Evolutionary conservation across 2,888 invertebrate genomes (phyloP), one percentile per base, ranked within the genome.

Genomic region (Argyra leucocephala): DNA sequence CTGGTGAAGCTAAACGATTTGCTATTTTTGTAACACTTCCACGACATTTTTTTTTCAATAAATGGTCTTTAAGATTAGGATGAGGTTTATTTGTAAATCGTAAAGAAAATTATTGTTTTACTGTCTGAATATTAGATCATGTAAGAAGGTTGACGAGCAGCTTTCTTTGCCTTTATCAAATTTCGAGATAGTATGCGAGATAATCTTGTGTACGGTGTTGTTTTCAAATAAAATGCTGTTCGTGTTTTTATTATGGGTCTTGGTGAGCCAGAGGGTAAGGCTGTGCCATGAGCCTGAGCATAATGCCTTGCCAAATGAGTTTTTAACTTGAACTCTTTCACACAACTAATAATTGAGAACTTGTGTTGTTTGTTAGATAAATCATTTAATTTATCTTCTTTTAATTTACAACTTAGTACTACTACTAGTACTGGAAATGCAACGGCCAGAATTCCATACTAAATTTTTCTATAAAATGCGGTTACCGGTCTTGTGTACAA

Each of bases 241-340:
- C 96, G 87, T 64, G 96, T 96, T 83, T 96, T 96, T 94, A 96
- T 94, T 61, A 96, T 93, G 64, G 96, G 96, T 66, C 95, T 85
- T 67, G 95, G 90, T 62, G 90, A 89, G 69, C 88, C 87, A 18
- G 88, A 83, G 70, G 88, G 82, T 74, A 91, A 85, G 66, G 88
- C 85, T 67, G 84, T 82, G 72, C 83, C 81, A 81, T 96, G 96
- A 66, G 93, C 91, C 72, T 92, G 92, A 66, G 93, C 94, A 81
- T 95, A 91, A 82, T 97, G 96, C 68, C 95, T 88, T 69, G 91
- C 92, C 73, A 97, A 83, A 81, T 96, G 96, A 67, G 94, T 91
- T 82, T 96, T 96, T 74, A 96, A 81, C 80, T 96, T 94, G 82
- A 96, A 96, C 81, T 96, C 96, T 85, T 96, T 95, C 67, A 91